Evolutionary conservation across 2,113 vertebrate genomes (phyloP).

Genomic region (Nibea coibor): DNA sequence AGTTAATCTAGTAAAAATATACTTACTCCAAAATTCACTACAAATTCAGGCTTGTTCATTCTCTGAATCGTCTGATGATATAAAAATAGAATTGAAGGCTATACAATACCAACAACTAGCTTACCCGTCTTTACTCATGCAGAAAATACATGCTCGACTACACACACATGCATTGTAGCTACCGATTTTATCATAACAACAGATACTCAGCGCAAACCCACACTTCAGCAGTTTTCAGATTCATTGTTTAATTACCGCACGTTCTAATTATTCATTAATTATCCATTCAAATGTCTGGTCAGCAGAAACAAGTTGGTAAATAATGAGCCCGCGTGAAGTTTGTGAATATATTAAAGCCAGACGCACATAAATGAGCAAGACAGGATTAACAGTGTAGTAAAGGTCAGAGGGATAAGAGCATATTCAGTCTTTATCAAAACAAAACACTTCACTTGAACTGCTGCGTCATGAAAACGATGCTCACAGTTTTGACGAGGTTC

Average conservation of each 20-base stretch:
- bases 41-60: neutral
- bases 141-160: neutral
- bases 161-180: neutral
- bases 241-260: constrained; percentile 57
- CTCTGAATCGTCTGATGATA: neutral
- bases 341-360: constrained; percentile 58
- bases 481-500: neutral
- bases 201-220: constrained; percentile 21
- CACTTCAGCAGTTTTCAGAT: constrained; percentile 62
- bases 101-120: neutral
- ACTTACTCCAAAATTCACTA: neutral
- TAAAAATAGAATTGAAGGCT: neutral
- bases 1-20: too few relatives aligned
- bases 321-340: constrained; percentile 58
- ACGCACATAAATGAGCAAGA: constrained; percentile 53
- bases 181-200: constrained; percentile 12
- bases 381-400: constrained; percentile 25
- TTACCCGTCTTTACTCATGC: neutral
- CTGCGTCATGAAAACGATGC: constrained; percentile 8
- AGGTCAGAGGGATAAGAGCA: constrained; percentile 57
- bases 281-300: constrained; percentile 66
- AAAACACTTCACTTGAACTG: constrained; percentile 24
- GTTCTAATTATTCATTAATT: constrained; percentile 71
- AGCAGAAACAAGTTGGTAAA: constrained; percentile 71
- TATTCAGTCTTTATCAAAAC: constrained; percentile 43